Base-by-base conservation (phyloP, 2,797 vertebrate species). In the Aythya fuligula region DNA sequence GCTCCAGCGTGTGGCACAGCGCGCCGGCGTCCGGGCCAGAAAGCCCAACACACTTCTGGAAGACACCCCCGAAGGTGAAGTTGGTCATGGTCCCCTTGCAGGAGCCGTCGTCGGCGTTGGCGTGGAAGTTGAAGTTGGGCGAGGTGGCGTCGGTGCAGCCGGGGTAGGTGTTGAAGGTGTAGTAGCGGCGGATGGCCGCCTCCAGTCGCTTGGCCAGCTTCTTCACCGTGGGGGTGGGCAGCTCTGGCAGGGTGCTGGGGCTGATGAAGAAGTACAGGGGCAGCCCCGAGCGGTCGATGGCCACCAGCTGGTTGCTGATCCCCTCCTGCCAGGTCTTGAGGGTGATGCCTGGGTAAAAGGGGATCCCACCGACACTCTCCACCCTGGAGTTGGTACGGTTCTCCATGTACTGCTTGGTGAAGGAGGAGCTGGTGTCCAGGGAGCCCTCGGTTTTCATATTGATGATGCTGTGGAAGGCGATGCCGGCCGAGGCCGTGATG, bases 311-410 rank as follows among this genome's bases (percentile, higher is more conserved):
- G 97, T 99, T 99, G 53, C 66, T 82, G 41, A 97, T 99, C 45
- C 96, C 97, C 90, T 99, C 98, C 94, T 99, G 99, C 99, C 99
- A 99, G 58, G 96, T 97, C 97, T 99, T 98, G 82, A 99, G 97
- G 74, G 98, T 99, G 96, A 99, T 99, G 19, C 99, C 99, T 1
- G 99, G 98, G 85, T 98, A 99, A 79, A 99, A 99, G 6, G 98
- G 98, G 24, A 56, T 49, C 8, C 98, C 98, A 0, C 99, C 99
- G 0, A 99, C 93, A 94, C 99, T 99, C 88, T 98, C 98, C 8
- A 98, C 98, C 41, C 98, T 94, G 9, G 98, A 99, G 94, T 98
- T 98, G 70, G 97, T 98, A 82, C 98, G 98, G 76, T 99, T 99
- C 24, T 98, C 97, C 90, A 98, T 89, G 69, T 99, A 99, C 18